These are phyloP conservation scores for Macaria liturata DNA, from an alignment of 2,888 invertebrate species.

Conservation along the genomic window DNA sequence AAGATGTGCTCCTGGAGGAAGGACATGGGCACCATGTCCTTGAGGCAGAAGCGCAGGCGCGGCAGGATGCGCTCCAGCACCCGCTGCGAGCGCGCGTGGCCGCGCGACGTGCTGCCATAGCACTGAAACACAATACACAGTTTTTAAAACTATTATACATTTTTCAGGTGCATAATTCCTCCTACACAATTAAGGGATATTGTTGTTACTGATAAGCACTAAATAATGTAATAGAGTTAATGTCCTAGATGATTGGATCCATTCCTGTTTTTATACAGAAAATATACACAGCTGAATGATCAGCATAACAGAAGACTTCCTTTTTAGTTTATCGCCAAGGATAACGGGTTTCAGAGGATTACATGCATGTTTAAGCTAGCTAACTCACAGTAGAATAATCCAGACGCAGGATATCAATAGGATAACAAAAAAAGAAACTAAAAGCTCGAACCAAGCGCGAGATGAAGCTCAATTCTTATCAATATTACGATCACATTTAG, in stretches of 20 bases:
- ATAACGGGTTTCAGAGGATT: neutral
- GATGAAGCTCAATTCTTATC: slow-evolving; percentile 25
- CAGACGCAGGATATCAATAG: slow-evolving; percentile 2
- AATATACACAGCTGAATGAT: too few relatives aligned
- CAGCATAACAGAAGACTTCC: too few relatives aligned
- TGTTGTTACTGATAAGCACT: too few relatives aligned
- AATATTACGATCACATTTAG: slow-evolving; percentile 32
- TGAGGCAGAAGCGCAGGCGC: slow-evolving; percentile 83
- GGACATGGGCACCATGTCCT: slow-evolving; percentile 83
- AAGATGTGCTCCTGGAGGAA: slow-evolving; percentile 91
- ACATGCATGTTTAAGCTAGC: too few relatives aligned
- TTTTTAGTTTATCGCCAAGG: too few relatives aligned
- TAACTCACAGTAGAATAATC: neutral
- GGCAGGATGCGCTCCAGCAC: slow-evolving; percentile 83
- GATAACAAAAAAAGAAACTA: slow-evolving; percentile 41
- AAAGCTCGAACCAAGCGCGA: slow-evolving; percentile 42
- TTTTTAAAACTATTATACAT: neutral
- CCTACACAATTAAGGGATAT: too few relatives aligned
- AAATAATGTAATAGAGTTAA: too few relatives aligned
- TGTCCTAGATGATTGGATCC: too few relatives aligned
- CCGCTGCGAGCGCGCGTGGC: slow-evolving; percentile 70
- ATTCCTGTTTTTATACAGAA: too few relatives aligned
- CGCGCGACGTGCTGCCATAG: slow-evolving; percentile 77
- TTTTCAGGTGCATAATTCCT: too few relatives aligned
- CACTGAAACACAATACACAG: slow-evolving; percentile 55